Evolutionary conservation across 2,113 vertebrate genomes (phyloP).

Genomic region (Petromus typicus): DNA sequence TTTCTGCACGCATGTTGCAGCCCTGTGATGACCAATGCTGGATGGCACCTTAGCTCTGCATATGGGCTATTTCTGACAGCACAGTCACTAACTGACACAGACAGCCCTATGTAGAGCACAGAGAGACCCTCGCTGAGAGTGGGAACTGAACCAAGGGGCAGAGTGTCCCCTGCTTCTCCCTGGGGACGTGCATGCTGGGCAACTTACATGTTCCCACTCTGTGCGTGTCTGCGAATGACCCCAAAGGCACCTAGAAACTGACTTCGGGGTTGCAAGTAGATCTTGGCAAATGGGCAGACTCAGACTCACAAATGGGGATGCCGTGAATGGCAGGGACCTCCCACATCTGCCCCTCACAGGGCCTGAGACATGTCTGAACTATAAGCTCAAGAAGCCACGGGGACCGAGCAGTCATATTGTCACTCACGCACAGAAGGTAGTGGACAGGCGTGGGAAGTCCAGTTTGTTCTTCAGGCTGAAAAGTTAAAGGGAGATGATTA

Average conservation of each 20-base stretch:
- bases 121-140: background rate
- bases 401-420: no score
- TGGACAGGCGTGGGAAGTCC: background rate
- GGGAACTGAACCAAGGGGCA: background rate
- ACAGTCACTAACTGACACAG: background rate
- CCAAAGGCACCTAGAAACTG: no score
- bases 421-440: background rate
- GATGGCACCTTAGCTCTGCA: background rate
- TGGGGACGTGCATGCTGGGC: rapidly evolving
- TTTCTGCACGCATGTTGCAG: rapidly evolving
- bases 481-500: background rate
- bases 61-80: background rate
- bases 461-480: background rate
- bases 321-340: background rate
- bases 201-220: no score
- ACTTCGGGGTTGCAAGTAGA: background rate
- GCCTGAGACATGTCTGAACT: background rate
- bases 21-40: background rate
- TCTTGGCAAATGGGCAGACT: background rate
- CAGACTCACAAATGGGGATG: background rate
- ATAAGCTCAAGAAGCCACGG: background rate
- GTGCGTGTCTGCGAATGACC: rapidly evolving
- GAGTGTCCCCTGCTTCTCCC: rapidly evolving
- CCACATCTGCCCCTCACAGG: background rate
- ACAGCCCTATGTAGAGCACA: background rate